Percentiles rank a stretch among this genome's conserved stretches.
Evolutionary conservation across 2,797 vertebrate genomes (phyloP).

Genomic region (Mustela erminea): DNA sequence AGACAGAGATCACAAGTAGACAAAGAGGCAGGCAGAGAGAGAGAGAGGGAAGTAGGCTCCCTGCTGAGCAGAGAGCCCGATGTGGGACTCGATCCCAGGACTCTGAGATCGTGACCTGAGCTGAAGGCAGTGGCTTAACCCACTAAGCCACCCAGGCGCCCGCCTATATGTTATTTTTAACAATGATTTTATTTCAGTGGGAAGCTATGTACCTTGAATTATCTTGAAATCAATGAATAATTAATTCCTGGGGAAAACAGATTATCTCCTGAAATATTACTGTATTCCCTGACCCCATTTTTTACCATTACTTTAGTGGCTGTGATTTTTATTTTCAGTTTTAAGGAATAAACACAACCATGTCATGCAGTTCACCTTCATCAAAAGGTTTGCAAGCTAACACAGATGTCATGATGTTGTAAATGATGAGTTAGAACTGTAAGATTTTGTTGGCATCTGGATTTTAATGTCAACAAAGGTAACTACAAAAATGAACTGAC

Average conservation of each 20-base stretch:
- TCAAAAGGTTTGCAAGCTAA: background rate
- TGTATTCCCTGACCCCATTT: background rate
- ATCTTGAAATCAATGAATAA: constrained; percentile 19
- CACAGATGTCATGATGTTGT: background rate
- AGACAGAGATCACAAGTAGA: too few species aligned
- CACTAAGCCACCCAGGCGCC: too few species aligned
- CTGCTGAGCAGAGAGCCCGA: too few species aligned
- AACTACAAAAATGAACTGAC: background rate
- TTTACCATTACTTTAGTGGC: constrained; percentile 25
- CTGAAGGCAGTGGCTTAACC: too few species aligned
- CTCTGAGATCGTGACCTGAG: too few species aligned
- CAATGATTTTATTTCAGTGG: constrained; percentile 9
- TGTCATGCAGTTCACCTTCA: background rate
- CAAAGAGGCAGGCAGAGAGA: too few species aligned
- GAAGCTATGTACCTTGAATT: background rate
- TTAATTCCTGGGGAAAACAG: constrained; percentile 1
- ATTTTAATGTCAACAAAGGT: constrained; percentile 30
- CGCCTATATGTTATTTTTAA: background rate
- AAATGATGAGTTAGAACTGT: background rate
- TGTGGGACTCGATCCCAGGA: too few species aligned
- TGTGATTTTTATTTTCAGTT: background rate
- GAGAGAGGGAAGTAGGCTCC: too few species aligned
- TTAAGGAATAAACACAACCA: constrained; percentile 19
- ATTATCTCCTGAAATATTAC: constrained; percentile 37
- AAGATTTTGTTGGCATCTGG: background rate